phyloP scores from a whole-genome alignment of 2,888 invertebrate genomes.

The Ditula angustiorana region DNA sequence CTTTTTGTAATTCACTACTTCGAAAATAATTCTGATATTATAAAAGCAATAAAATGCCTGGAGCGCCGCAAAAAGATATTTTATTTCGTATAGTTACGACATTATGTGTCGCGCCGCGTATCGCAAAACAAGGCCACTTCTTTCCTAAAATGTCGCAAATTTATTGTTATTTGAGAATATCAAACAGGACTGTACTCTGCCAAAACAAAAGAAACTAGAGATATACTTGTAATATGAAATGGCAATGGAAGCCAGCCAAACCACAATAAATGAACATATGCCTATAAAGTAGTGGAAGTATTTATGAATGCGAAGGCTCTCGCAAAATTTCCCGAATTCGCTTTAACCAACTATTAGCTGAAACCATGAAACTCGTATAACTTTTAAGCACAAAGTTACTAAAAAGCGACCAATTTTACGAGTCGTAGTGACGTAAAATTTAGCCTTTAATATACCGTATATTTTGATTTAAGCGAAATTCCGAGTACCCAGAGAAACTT shows the following conservation, averaged over 20 bases:
- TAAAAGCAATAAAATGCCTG: too few species aligned
- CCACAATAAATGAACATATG: neutral
- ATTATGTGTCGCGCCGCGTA: too few species aligned
- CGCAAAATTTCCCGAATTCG: neutral
- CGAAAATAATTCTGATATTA: too few species aligned
- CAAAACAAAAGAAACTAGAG: constrained; percentile 31
- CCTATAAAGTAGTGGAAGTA: neutral
- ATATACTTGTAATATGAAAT: constrained; percentile 9
- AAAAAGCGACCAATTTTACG: neutral
- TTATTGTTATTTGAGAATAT: constrained; percentile 6
- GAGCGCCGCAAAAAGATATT: too few species aligned
- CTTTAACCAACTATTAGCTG: neutral
- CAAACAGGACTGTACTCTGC: constrained; percentile 15
- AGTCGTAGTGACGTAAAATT: too few species aligned
- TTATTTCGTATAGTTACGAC: too few species aligned
- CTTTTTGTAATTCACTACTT: too few species aligned
- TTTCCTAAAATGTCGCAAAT: neutral
- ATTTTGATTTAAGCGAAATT: too few species aligned
- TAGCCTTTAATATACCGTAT: too few species aligned
- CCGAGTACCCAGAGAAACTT: too few species aligned
- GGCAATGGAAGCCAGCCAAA: constrained; percentile 30
- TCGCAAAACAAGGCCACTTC: neutral
- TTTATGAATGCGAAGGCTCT: neutral
- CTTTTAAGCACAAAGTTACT: neutral
- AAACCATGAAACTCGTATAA: neutral